Evolutionary conservation across 2,888 invertebrate genomes (phyloP).

Genomic region (Tortrix viridana): DNA sequence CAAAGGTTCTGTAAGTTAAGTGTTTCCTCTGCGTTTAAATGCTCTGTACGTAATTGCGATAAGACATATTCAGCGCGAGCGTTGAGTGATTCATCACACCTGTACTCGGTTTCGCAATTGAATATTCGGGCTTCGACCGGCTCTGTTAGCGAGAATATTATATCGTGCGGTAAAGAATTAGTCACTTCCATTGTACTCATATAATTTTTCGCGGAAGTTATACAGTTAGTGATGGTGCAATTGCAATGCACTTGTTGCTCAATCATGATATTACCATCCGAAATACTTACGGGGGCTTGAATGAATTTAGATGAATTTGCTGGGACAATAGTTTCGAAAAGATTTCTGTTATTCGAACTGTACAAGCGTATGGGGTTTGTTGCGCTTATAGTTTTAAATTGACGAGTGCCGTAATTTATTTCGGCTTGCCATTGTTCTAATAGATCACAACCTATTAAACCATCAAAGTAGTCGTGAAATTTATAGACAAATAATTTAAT

Average conservation of each 20-base stretch:
- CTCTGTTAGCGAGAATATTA: background rate
- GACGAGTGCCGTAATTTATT: background rate
- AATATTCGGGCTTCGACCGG: background rate
- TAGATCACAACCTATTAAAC: background rate
- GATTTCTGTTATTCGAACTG: background rate
- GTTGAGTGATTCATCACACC: background rate
- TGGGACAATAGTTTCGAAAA: background rate
- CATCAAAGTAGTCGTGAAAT: conserved; percentile 15
- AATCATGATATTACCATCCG: background rate
- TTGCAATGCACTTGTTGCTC: background rate
- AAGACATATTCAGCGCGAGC: background rate
- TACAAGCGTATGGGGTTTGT: background rate
- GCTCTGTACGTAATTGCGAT: background rate
- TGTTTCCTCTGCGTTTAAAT: conserved; percentile 4
- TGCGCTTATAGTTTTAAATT: background rate
- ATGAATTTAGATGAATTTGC: background rate
- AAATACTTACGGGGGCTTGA: background rate
- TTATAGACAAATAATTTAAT: conserved; percentile 2
- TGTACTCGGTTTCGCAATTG: conserved; percentile 1
- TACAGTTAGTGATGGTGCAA: background rate
- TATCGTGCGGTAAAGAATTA: background rate
- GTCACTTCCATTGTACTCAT: background rate
- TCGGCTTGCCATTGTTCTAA: conserved; percentile 1
- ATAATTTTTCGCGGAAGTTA: conserved; percentile 1
- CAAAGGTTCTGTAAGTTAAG: conserved; percentile 1